Evolutionary conservation across 1,140 invertebrate genomes (phyloP).

Genomic region (Ruditapes philippinarum): DNA sequence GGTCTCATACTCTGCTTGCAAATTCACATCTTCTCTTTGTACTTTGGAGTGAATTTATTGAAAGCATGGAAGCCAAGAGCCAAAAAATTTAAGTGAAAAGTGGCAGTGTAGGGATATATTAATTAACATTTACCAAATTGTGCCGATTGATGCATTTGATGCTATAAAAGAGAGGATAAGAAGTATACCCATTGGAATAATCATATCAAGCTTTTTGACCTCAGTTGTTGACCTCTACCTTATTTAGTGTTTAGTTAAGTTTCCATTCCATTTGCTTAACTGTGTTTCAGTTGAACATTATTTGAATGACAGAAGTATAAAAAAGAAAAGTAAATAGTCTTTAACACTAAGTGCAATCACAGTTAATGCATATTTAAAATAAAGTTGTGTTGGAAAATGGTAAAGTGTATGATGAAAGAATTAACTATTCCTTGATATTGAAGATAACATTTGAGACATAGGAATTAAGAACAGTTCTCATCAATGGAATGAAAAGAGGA

Average conservation of each 20-base stretch:
- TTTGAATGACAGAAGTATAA: too few species aligned
- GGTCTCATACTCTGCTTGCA: constrained; percentile 96
- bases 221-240: not conserved
- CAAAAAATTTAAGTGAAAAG: constrained; percentile 67
- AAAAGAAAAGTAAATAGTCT: too few species aligned
- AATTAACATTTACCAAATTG: constrained; percentile 37
- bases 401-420: too few species aligned
- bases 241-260: not conserved
- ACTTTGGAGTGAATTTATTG: constrained; percentile 95
- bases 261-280: not conserved
- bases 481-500: too few species aligned
- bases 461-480: too few species aligned
- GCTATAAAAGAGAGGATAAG: not conserved
- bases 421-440: too few species aligned
- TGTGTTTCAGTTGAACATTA: not conserved
- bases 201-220: not conserved
- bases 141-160: not conserved
- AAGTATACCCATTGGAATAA: not conserved
- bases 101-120: not conserved
- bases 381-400: too few species aligned
- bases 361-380: too few species aligned
- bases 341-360: too few species aligned
- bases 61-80: constrained; percentile 92
- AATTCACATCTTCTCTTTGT: constrained; percentile 96
- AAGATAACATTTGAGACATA: too few species aligned